phyloP scores from a whole-genome alignment of 2,797 vertebrate genomes.

The Antrozous pallidus region DNA sequence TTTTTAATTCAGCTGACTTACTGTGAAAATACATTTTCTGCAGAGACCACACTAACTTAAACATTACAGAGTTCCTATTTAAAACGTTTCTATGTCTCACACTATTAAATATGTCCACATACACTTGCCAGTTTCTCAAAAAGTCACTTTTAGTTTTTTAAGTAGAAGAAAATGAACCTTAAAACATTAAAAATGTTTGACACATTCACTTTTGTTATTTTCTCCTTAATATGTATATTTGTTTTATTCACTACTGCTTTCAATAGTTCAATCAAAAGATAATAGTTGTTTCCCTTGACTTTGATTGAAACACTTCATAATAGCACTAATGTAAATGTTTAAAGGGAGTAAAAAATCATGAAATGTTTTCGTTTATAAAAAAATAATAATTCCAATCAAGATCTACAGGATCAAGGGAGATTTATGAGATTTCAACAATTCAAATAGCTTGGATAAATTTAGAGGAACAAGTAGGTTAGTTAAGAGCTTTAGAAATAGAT shows the following conservation, averaged over 20 bases:
- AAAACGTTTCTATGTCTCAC: neutral
- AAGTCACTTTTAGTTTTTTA: neutral
- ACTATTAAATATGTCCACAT: neutral
- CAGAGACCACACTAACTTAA: neutral
- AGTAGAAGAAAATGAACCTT: neutral
- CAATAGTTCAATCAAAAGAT: neutral
- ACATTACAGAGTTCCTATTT: neutral
- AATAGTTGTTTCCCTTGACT: neutral
- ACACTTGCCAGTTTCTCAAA: neutral
- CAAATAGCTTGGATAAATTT: neutral
- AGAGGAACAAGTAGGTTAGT: neutral
- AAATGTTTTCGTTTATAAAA: neutral
- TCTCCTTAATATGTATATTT: neutral
- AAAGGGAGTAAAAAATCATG: neutral
- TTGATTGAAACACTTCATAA: constrained; percentile 20
- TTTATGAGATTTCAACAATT: neutral
- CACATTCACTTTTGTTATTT: neutral
- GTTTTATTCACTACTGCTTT: neutral
- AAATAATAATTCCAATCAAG: neutral
- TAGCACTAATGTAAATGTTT: neutral
- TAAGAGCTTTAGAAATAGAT: neutral
- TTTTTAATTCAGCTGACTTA: neutral
- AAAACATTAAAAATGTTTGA: neutral
- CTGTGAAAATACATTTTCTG: neutral
- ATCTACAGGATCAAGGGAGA: neutral